Evolutionary conservation across 2,888 invertebrate species (phyloP), one percentile per base, ranked within the genome.

Genomic region (Ennomos fuscantarius): DNA sequence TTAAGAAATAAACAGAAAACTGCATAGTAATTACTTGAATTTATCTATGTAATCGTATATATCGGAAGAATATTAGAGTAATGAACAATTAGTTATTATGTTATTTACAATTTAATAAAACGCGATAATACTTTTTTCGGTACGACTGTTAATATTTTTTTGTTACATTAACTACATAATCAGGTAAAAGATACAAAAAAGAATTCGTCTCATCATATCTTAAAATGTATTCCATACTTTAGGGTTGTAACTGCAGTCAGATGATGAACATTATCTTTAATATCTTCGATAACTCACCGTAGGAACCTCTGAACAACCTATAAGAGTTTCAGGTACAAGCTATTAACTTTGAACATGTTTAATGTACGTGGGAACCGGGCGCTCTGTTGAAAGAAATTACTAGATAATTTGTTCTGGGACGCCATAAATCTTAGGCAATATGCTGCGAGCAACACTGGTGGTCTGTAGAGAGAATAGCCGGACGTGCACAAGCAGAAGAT

Each of bases 391-490:
- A 58, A 58, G 58, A 58, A 58, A 58, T 58, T 49, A 53, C 58
- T 58, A 53, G 58, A 58, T 58, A 58, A 58, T 58, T 58, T 58
- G 58, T 58, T 58, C 53, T 52, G 48, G 53, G 58, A 53, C 58
- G 48, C 33, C 36, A 58, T 58, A 58, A 58, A 58, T 58, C 58
- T 53, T 45, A 44, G 41, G 48, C 52, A 53, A 58, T 58, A 49
- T 48, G 40, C 44, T 49, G 53, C 44, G 53, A 52, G 47, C 31
- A 57, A 53, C 52, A 49, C 37, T 13, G 53, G 32, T 46, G 41
- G 47, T 57, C 47, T 52, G 36, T 37, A 41, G 46, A 47, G 35
- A 31, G n/a, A 42, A 51, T 24, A 36, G 48, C 11, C n/a, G 33
- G 40, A 49, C 10, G 43, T 43, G 37, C 34, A 37, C 31, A 8